Evolutionary conservation across 2,888 invertebrate genomes (phyloP), one percentile per base, ranked within the genome.

Genomic region (Keiferia lycopersicella): DNA sequence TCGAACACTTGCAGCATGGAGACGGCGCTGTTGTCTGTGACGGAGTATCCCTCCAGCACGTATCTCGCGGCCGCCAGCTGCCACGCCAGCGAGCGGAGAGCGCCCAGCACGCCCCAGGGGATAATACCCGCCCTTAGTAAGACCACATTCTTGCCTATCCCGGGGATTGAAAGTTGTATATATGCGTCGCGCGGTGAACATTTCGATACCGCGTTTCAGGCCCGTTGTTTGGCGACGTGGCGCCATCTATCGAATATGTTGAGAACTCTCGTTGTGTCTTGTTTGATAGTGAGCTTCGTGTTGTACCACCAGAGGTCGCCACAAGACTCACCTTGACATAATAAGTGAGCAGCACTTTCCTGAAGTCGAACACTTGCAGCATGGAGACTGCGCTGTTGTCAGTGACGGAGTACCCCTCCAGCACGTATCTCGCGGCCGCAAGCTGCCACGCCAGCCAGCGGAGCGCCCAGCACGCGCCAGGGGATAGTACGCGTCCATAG

Each of bases 371-470:
- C 12, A 98, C 98, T 91, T 99, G 99, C 69, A 99, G 93, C 95
- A 99, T 98, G 70, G 98, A 98, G 38, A 96, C 96, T 51, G 99
- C 99, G 77, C 97, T 96, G 92, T 99, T 99, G 88, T 99, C 99
- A 0, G 98, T 97, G 77, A 99, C 99, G 73, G 98, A 98, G 91
- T 99, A 99, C 0, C 99, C 99, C 88, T 99, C 99, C 34, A 99
- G 94, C 63, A 99, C 97, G 86, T 99, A 99, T 80, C 98, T 97
- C n/a, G 98, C 96, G 56, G 97, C 96, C 0, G 97, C 96, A 30
- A 98, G 98, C 90, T 98, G 98, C 99, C 99, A 99, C 0, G 99
- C 98, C 66, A 99, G 93, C 99, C 98, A 99, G 63, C 99, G 94
- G 81, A 98, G 97, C 78, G 96, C 96, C 92, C 98, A 99, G 70